Percentiles rank a stretch among this genome's conserved stretches.
Conservation (phyloP, 1,140 invertebrate genomes). For the Drosophila pruinosa region DNA sequence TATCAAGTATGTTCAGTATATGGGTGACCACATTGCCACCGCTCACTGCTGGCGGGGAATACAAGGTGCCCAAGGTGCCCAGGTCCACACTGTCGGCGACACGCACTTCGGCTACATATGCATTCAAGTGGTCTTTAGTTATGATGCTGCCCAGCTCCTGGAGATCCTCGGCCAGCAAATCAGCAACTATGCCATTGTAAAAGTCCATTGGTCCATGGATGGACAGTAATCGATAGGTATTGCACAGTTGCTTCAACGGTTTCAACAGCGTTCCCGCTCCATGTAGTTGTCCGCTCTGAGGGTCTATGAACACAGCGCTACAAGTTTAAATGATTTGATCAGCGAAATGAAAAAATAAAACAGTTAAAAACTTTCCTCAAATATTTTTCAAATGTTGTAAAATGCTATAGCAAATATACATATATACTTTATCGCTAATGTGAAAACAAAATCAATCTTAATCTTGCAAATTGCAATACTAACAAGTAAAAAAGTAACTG, state of each 20-base stretch:
- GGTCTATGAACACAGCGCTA: background rate
- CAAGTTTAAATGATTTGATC: background rate
- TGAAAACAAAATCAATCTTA: too few species aligned
- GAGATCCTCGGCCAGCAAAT: slow-evolving; percentile 88
- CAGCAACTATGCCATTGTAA: slow-evolving; percentile 89
- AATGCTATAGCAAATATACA: too few species aligned
- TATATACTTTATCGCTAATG: too few species aligned
- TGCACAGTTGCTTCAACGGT: slow-evolving; percentile 86
- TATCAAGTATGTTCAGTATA: background rate
- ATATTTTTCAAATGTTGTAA: too few species aligned
- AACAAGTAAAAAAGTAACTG: too few species aligned
- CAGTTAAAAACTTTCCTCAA: too few species aligned
- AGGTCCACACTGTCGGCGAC: background rate
- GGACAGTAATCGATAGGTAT: slow-evolving; percentile 88
- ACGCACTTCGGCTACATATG: background rate
- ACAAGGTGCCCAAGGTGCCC: background rate
- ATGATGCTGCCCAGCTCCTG: slow-evolving; percentile 88
- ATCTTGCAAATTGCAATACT: too few species aligned
- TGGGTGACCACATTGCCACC: background rate
- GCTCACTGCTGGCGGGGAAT: background rate
- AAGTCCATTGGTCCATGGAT: slow-evolving; percentile 88
- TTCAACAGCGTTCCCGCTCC: background rate
- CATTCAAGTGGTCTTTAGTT: slow-evolving; percentile 87
- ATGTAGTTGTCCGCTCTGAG: background rate
- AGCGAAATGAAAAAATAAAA: background rate